phyloP scores from a whole-genome alignment of 2,113 vertebrate species.

The Columba livia region DNA sequence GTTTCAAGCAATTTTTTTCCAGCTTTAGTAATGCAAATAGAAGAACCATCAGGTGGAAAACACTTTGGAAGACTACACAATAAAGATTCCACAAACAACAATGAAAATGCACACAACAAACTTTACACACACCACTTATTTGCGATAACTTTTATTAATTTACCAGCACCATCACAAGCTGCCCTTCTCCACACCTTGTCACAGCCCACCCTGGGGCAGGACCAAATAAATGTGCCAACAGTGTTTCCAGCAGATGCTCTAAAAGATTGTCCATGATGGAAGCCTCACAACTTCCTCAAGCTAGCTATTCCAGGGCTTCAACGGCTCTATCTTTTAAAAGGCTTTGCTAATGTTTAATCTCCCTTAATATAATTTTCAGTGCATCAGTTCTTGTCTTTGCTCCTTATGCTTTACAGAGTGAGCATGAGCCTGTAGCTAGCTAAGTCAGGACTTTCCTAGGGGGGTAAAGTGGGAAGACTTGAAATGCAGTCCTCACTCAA shows the following conservation, averaged over 20 bases:
- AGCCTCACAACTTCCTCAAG: background rate
- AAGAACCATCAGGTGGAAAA: background rate
- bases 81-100: background rate
- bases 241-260: background rate
- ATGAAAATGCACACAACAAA: background rate
- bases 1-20: background rate
- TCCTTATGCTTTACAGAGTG: background rate
- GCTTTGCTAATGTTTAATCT: background rate
- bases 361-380: background rate
- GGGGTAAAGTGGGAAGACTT: background rate
- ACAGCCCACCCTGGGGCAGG: background rate
- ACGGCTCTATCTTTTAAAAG: background rate
- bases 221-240: background rate
- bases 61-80: background rate
- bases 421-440: background rate
- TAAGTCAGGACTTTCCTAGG: background rate
- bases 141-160: background rate
- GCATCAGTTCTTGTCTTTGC: background rate
- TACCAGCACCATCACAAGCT: background rate
- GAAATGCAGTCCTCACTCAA: background rate
- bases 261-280: background rate
- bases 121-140: background rate
- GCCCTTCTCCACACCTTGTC: background rate
- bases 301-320: background rate
- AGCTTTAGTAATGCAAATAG: background rate